A percentile compares a stretch with the other conserved stretches of the same genome.
These are phyloP conservation scores for Pentalonia nigronervosa DNA, from an alignment of 1,140 invertebrate species.

Conservation along the genomic window DNA sequence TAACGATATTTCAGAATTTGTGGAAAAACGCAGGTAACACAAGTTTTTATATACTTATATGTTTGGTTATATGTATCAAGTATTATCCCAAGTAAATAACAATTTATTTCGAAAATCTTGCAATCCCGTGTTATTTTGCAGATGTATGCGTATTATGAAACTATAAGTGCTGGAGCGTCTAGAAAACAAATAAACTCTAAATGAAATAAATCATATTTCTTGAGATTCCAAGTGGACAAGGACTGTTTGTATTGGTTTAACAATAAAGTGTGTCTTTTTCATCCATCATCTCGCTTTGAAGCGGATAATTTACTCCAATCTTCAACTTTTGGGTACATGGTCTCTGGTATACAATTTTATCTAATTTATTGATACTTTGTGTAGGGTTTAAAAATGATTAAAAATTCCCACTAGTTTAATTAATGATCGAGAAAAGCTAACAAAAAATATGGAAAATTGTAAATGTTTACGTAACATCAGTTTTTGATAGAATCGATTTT, in stretches of 20 bases:
- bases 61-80: not conserved
- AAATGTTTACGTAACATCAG: not conserved
- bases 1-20: not conserved
- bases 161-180: not conserved
- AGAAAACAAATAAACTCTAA: not conserved
- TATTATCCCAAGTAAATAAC: not conserved
- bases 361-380: not conserved
- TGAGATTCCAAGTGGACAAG: not conserved
- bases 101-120: constrained; percentile 3
- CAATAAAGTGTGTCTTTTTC: not conserved
- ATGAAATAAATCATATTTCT: not conserved
- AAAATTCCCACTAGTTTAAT: not conserved
- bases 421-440: not conserved
- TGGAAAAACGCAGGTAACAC: not conserved
- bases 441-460: not conserved
- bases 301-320: not conserved
- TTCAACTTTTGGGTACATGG: not conserved
- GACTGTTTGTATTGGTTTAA: not conserved
- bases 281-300: not conserved
- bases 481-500: not conserved
- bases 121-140: not conserved
- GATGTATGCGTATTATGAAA: not conserved
- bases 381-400: not conserved
- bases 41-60: too few relatives aligned
- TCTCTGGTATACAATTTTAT: not conserved